Evolutionary conservation across 2,888 invertebrate species (phyloP).

Genomic region (Argyresthia albistria): DNA sequence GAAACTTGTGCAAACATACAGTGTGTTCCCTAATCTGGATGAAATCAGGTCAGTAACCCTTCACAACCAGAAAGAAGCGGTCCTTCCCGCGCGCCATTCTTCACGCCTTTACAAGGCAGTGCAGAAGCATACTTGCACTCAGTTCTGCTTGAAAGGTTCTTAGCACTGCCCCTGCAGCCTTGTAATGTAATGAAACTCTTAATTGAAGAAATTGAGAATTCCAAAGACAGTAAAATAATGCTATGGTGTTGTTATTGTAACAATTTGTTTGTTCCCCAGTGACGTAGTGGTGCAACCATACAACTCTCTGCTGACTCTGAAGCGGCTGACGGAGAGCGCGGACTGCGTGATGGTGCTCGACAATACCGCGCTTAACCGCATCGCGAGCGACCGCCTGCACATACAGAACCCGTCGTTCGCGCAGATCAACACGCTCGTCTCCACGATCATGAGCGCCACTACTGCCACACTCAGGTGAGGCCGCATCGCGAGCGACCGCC

Average conservation of each 20-base stretch:
- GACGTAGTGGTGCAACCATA: constrained; percentile 98
- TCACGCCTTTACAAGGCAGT: too few relatives aligned
- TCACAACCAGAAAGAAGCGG: background rate
- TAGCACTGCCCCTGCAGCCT: too few relatives aligned
- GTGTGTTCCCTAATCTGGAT: constrained; percentile 98
- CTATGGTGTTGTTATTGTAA: too few relatives aligned
- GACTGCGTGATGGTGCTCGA: constrained; percentile 98
- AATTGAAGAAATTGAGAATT: too few relatives aligned
- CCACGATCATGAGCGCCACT: constrained; percentile 98
- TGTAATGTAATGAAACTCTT: too few relatives aligned
- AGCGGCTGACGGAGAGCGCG: constrained; percentile 93
- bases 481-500: constrained; percentile 91
- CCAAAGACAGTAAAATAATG: too few relatives aligned
- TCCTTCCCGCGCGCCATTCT: too few relatives aligned
- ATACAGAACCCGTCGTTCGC: constrained; percentile 97
- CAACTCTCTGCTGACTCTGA: constrained; percentile 94
- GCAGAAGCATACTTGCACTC: too few relatives aligned
- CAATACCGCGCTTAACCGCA: constrained; percentile 96
- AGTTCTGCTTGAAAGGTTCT: too few relatives aligned
- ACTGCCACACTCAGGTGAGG: constrained; percentile 93
- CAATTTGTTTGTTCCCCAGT: constrained; percentile 52
- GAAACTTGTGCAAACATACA: constrained; percentile 97
- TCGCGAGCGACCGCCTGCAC: constrained; percentile 93
- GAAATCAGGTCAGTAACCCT: constrained; percentile 79
- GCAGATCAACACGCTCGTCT: constrained; percentile 97